Evolutionary conservation across 2,888 invertebrate genomes (phyloP).

Genomic region (Drosophila antonietae): DNA sequence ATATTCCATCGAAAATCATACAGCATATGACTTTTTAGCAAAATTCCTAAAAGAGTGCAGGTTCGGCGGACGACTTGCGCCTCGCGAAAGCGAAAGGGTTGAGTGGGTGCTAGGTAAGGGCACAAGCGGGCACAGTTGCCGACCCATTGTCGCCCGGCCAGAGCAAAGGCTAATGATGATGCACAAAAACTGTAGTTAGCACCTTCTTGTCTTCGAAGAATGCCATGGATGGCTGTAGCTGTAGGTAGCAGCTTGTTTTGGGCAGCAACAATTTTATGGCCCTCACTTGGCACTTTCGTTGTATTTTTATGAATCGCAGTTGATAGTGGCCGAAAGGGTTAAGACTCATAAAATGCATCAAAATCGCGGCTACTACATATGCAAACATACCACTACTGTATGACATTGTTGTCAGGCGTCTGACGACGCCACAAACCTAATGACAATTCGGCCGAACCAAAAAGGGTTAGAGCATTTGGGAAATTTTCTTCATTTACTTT

Average conservation of each 20-base stretch:
- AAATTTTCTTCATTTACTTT: slow-evolving; percentile 61
- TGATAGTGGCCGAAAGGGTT: slow-evolving; percentile 58
- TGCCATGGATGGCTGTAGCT: slow-evolving; percentile 35
- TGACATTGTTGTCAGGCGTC: slow-evolving; percentile 52
- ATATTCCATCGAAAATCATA: slow-evolving; percentile 44
- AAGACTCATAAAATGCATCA: slow-evolving; percentile 33
- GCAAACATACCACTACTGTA: not conserved
- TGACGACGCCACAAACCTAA: slow-evolving; percentile 78
- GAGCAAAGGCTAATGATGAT: slow-evolving; percentile 61
- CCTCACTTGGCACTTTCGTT: slow-evolving; percentile 63
- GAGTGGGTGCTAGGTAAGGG: slow-evolving; percentile 29
- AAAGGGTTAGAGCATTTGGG: slow-evolving; percentile 70
- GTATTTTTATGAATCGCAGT: slow-evolving; percentile 65
- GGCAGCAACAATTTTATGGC: slow-evolving; percentile 46
- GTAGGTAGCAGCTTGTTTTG: slow-evolving; percentile 23
- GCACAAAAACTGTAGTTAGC: slow-evolving; percentile 70
- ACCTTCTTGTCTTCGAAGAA: slow-evolving; percentile 79
- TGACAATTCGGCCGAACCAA: slow-evolving; percentile 58
- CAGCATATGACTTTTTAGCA: slow-evolving; percentile 72
- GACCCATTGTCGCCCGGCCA: slow-evolving; percentile 22
- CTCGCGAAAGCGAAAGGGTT: slow-evolving; percentile 50
- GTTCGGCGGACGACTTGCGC: slow-evolving; percentile 19
- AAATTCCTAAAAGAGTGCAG: slow-evolving; percentile 41
- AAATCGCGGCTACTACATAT: slow-evolving; percentile 30
- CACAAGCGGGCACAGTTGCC: slow-evolving; percentile 6